Evolutionary conservation across 2,113 vertebrate species (phyloP).

Genomic region (Colinus virginianus): DNA sequence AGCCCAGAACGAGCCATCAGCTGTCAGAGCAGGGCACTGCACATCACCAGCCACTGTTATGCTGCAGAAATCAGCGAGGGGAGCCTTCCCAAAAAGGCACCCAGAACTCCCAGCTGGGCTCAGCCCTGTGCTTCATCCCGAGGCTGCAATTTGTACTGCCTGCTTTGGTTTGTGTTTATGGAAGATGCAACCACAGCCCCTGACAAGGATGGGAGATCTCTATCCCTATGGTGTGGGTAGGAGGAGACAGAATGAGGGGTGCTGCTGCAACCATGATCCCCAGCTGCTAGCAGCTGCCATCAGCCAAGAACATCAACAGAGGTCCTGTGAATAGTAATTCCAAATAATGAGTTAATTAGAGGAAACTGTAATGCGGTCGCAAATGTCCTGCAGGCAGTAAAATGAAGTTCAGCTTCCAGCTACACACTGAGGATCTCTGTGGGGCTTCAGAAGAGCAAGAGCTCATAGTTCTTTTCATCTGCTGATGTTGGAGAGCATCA

Average conservation of each 20-base stretch:
- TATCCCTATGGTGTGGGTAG: neutral
- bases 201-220: neutral
- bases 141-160: neutral
- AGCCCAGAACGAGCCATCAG: constrained; percentile 51
- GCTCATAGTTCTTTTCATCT: fast-evolving
- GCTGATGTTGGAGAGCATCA: neutral
- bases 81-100: constrained; percentile 42
- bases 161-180: neutral
- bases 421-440: neutral
- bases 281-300: constrained; percentile 1
- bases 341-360: constrained; percentile 46
- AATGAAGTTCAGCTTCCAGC: constrained; percentile 1
- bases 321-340: constrained; percentile 47
- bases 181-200: neutral
- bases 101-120: neutral
- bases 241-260: neutral
- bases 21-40: neutral
- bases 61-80: neutral
- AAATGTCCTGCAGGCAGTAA: constrained; percentile 5
- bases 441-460: neutral
- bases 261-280: neutral
- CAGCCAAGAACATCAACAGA: constrained; percentile 26
- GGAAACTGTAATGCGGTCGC: constrained; percentile 30
- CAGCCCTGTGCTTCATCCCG: neutral
- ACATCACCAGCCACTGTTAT: constrained; percentile 28